These are phyloP conservation scores for Chitala chitala DNA, from an alignment of 2,113 vertebrate genomes.

Conservation along the genomic window DNA sequence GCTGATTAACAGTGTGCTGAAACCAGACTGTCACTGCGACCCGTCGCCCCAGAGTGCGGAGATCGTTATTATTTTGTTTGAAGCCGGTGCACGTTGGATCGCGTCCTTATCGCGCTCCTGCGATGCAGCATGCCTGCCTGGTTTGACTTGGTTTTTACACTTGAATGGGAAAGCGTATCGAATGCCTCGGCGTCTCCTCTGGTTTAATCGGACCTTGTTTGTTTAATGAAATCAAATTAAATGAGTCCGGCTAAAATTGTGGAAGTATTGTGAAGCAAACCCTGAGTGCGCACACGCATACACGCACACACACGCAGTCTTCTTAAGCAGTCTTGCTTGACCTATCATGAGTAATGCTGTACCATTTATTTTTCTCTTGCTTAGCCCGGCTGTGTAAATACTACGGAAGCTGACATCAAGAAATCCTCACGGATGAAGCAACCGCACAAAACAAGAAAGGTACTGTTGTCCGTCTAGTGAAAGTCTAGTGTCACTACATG, in stretches of 20 bases:
- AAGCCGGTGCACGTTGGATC: background rate
- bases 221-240: no score
- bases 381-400: slow-evolving; percentile 82
- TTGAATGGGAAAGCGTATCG: no score
- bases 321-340: slow-evolving; percentile 17
- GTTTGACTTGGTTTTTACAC: no score
- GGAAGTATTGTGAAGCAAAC: no score
- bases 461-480: slow-evolving; percentile 29
- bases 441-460: slow-evolving; percentile 82
- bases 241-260: no score
- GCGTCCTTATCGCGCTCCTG: background rate
- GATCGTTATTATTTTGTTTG: background rate
- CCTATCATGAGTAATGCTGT: background rate
- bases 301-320: background rate
- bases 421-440: slow-evolving; percentile 83
- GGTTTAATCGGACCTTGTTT: no score
- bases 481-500: background rate
- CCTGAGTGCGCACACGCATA: background rate
- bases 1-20: background rate
- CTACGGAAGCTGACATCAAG: slow-evolving; percentile 84
- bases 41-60: no score
- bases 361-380: slow-evolving; percentile 23
- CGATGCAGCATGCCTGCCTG: background rate
- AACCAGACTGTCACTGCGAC: background rate
- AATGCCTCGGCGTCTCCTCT: no score